Evolutionary conservation across 2,113 vertebrate species (phyloP).

Genomic region (Syngnathus scovelli): DNA sequence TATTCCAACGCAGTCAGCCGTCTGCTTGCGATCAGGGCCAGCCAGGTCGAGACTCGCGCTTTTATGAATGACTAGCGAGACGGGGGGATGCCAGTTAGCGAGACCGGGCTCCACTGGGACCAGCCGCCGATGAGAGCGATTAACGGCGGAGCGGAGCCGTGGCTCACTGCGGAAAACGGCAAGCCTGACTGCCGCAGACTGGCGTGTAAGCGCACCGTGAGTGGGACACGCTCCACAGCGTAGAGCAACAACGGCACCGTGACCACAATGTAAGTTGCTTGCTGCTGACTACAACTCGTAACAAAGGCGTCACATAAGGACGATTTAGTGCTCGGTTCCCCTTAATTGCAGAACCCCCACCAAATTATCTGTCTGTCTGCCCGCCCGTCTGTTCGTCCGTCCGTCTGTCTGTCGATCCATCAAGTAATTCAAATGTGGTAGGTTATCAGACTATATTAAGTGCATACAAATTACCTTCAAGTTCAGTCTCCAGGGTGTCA

Average conservation of each 20-base stretch:
- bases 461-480: neutral
- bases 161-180: slow-evolving; percentile 72
- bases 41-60: slow-evolving; percentile 32
- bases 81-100: slow-evolving; percentile 43
- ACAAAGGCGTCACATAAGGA: neutral
- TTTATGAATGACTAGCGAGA: slow-evolving; percentile 66
- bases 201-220: slow-evolving; percentile 61
- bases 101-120: slow-evolving; percentile 47
- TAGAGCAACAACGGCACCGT: slow-evolving; percentile 43
- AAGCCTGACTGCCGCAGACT: slow-evolving; percentile 56
- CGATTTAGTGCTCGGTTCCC: neutral
- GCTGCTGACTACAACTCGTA: slow-evolving; percentile 35
- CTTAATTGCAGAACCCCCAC: too few relatives aligned
- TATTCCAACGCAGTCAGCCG: neutral
- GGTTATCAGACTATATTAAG: neutral
- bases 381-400: neutral
- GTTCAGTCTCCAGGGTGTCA: neutral
- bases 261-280: slow-evolving; percentile 70
- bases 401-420: neutral
- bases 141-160: slow-evolving; percentile 56
- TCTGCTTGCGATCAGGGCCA: slow-evolving; percentile 35
- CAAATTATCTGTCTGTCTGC: too few relatives aligned
- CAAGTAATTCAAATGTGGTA: neutral
- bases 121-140: slow-evolving; percentile 61
- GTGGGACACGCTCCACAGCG: slow-evolving; percentile 59